Conservation (phyloP, 2,113 vertebrate genomes). For the Galemys pyrenaicus region DNA sequence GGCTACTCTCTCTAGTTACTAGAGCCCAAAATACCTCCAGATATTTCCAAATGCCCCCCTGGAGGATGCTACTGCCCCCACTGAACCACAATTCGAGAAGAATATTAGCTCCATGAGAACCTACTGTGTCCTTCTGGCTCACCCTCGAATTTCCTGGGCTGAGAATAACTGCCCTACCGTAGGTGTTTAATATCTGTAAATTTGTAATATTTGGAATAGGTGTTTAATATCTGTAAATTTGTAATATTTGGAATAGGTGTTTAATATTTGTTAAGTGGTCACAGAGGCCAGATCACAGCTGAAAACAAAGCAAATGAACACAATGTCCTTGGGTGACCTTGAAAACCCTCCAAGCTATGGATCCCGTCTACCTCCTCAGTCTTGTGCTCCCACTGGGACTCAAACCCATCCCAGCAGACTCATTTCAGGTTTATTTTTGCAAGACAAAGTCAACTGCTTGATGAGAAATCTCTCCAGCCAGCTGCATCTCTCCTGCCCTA, state of each 20-base stretch:
- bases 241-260: neutral
- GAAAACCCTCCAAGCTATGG: fast-evolving
- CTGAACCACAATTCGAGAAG: neutral
- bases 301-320: neutral
- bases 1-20: neutral
- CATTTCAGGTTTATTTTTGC: neutral
- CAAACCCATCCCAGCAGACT: neutral
- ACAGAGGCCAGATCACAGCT: neutral
- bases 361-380: neutral
- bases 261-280: slow-evolving; percentile 35
- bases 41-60: neutral
- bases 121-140: neutral
- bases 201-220: neutral
- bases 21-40: neutral
- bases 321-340: neutral
- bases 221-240: slow-evolving; percentile 1
- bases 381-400: neutral
- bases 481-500: neutral
- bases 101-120: neutral
- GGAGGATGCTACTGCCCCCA: too few species aligned
- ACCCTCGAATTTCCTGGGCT: neutral
- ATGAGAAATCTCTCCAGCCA: neutral
- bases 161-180: neutral
- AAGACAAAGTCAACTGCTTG: neutral
- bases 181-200: too few species aligned